Base-by-base conservation (phyloP, 2,797 vertebrate genomes). In the Phyllotis vaccarum region DNA sequence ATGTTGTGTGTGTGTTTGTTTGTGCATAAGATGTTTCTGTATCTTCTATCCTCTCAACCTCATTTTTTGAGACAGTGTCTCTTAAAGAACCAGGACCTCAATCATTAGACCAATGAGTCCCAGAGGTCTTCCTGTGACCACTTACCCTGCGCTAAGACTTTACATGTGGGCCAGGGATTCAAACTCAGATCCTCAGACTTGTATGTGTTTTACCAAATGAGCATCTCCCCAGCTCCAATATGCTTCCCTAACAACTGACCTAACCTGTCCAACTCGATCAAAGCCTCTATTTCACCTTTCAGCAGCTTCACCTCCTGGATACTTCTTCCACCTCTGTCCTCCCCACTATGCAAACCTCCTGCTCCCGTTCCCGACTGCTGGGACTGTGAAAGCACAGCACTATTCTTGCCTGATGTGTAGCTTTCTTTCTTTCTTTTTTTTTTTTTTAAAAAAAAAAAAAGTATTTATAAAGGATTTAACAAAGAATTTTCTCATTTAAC, bases 381-480 rank as follows among this genome's bases (percentile, higher is more conserved):
- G 12, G 34, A 54, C 16, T 72, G 8, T 8, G 54, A 16, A 17
- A 37, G 34, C n/a, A 66, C 0, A 27, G 21, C 3, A 27, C 21
- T n/a, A 37, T 24, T 56, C 14, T 60, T 62, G 80, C 40, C 80
- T 64, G 40, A 34, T 58, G 46, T 62, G 37, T n/a, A 21, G 27
- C n/a, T 75, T 49, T 86, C 89, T 46, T n/a, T n/a, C n/a, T n/a
- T n/a, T n/a, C n/a, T n/a, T n/a, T n/a, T n/a, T n/a, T n/a, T n/a
- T n/a, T n/a, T n/a, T 83, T 60, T 60, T 21, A 60, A 60, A 60
- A 60, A 21, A 60, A 22, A 60, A 22, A 60, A 60, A 60, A 60
- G 34, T 60, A 21, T 93, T 85, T 34, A 62, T 86, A 68, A 90
- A 80, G 21, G 56, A n/a, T 83, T 90, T 12, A 85, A 90, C n/a